Base-by-base conservation (phyloP, 2,888 invertebrate species). In the Troilus luridus region DNA sequence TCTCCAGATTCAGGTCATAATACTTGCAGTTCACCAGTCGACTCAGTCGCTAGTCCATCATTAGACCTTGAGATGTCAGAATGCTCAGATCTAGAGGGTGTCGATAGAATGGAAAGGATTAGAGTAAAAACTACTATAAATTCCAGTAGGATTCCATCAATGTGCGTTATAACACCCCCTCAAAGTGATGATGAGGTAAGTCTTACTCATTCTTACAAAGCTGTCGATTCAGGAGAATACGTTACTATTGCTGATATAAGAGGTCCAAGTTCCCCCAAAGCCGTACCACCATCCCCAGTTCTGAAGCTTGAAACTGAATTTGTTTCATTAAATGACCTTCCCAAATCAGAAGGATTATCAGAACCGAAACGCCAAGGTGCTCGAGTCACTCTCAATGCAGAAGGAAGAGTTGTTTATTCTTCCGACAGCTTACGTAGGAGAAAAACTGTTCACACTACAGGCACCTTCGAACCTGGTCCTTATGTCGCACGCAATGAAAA, bases 121-220 rank as follows among this genome's bases (percentile, higher is more conserved):
- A 95, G 97, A 92, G 96, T 96, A 85, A 98, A 98, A 94, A 98
- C 98, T 0, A 97, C 97, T 2, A 97, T 98, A 85, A 97, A 97
- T 93, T 97, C 97, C 90, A 97, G 97, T 93, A 95, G 98, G 93
- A 98, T 98, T 93, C 98, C 98, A 1, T 98, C 98, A 10, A 97
- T 98, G 97, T 98, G 98, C 94, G 97, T 98, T 6, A 98, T 98
- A 89, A 98, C 98, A 24, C 98, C 98, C 9, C 96, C 97, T 0
- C 97, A 97, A 92, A 98, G 98, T 92, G 98, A 98, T 93, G 98
- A 98, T 93, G 98, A 98, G 94, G 96, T 96, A 92, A 95, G 96
- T 92, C 94, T 93, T 24, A 92, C 92, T 88, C 92, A 91, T 88
- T 91, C 92, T 11, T 93, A 93, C 77, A 92, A 91, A 59, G 72